A percentile compares a stretch with the other conserved stretches of the same genome.
phyloP scores from a whole-genome alignment of 2,888 invertebrate species.

The Plemyria rubiginata region DNA sequence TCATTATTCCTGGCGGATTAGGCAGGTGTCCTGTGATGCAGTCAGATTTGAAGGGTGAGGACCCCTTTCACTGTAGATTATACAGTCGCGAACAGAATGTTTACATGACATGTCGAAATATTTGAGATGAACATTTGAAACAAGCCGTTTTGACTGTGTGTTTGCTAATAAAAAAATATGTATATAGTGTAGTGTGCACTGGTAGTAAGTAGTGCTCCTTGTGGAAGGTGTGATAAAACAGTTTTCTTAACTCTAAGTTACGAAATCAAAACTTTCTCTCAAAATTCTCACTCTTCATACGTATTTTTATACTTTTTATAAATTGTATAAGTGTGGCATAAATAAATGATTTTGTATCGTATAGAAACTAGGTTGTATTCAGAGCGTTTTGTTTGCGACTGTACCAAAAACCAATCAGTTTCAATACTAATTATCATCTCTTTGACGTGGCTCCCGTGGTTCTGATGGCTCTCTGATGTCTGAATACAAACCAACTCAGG shows the following conservation, averaged over 20 bases:
- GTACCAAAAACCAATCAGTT: conserved; percentile 25
- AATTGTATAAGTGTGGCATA: no score
- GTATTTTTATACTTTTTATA: no score
- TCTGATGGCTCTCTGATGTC: conserved; percentile 8
- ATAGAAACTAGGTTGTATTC: no score
- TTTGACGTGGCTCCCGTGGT: conserved; percentile 19
- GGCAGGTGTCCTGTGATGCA: conserved; percentile 16
- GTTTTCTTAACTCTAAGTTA: no score
- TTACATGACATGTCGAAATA: not conserved
- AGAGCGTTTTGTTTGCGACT: conserved; percentile 1
- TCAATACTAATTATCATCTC: conserved; percentile 27
- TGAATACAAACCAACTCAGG: conserved; percentile 8
- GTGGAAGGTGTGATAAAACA: no score
- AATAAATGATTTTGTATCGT: no score
- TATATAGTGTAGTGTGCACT: no score
- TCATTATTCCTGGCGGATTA: conserved; percentile 13
- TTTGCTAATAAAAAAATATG: no score
- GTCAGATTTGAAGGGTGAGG: conserved; percentile 11
- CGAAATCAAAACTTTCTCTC: no score
- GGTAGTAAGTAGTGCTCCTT: no score
- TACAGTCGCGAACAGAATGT: conserved; percentile 7
- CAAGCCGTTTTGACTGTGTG: no score
- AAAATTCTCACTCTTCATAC: no score
- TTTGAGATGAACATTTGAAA: not conserved
- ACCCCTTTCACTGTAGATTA: not conserved